Evolutionary conservation across 2,797 vertebrate genomes (phyloP).

Genomic region (Poecilia gillii): DNA sequence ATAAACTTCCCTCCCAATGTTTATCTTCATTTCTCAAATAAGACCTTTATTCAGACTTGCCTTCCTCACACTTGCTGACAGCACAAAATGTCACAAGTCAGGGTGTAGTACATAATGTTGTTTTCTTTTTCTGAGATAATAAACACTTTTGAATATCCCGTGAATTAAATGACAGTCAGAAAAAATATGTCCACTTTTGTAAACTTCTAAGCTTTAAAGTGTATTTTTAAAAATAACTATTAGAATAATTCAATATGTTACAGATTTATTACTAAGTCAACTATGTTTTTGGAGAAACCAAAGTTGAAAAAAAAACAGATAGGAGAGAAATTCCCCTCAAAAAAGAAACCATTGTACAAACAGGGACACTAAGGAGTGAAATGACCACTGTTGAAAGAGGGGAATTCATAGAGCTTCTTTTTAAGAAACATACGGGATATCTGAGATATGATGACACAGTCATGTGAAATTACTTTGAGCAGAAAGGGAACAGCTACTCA

Average conservation of each 20-base stretch:
- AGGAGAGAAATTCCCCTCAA: no score
- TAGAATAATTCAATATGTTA: neutral
- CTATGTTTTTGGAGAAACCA: neutral
- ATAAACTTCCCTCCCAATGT: neutral
- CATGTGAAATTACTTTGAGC: neutral
- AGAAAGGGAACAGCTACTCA: conserved; percentile 4
- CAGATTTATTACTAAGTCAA: neutral
- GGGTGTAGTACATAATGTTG: conserved; percentile 9
- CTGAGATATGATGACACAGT: neutral
- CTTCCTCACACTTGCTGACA: conserved; percentile 27
- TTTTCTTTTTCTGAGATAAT: neutral
- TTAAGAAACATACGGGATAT: neutral
- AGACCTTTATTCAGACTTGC: conserved; percentile 43
- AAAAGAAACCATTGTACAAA: neutral
- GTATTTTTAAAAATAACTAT: neutral
- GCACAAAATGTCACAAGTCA: conserved; percentile 52
- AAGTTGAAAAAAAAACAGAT: neutral
- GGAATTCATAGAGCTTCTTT: neutral
- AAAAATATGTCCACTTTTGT: conserved; percentile 12
- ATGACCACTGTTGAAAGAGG: neutral
- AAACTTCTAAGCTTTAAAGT: neutral
- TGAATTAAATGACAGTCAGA: conserved; percentile 35
- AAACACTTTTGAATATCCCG: conserved; percentile 2
- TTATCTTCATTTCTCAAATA: conserved; percentile 32
- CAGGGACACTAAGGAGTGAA: neutral